Evolutionary conservation across 2,888 invertebrate genomes (phyloP), one percentile per base, ranked within the genome.

Genomic region (Ophion obscuratus): DNA sequence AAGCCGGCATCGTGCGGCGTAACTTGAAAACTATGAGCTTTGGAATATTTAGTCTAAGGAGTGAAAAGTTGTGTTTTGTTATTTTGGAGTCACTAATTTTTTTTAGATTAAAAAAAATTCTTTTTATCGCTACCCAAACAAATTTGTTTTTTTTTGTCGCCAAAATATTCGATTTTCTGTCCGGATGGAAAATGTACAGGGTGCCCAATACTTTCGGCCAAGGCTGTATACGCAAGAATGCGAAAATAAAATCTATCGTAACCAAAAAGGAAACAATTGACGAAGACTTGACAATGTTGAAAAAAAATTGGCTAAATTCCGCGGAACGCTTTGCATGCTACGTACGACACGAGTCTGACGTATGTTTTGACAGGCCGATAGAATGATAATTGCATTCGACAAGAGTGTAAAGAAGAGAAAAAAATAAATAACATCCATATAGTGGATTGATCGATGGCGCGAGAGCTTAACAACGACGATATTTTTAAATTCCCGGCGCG

Each of bases 341-440:
- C 11, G 2, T 24, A 24, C 6, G 47, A 68, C 11, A 53, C 66
- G 61, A 64, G 40, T 68, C 9, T 5, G 47, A 44, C 17, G 62
- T 44, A 68, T 64, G 77, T 78, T 47, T 62, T 62, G 24, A 68
- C 62, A 73, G 73, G 62, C 53, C 14, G 68, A 77, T 64, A 74
- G n/a, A 47, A 64, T 74, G 74, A 36, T 83, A 86, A 86, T 86
- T 81, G 80, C 73, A 77, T 67, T 67, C 7, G 67, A 81, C 62
- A 36, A 53, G 59, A 47, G 68, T 68, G 68, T 44, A 40, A 75
- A 74, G 20, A 53, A 62, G 44, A 62, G 57, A 68, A 57, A 78
- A 47, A 47, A 77, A 9, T 70, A 64, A 71, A 20, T 14, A 71
- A 67, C n/a, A 73, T 66, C 31, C 64, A 62, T 64, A 71, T 14